Evolutionary conservation across 2,888 invertebrate species (phyloP).

Genomic region (Acronicta alni): DNA sequence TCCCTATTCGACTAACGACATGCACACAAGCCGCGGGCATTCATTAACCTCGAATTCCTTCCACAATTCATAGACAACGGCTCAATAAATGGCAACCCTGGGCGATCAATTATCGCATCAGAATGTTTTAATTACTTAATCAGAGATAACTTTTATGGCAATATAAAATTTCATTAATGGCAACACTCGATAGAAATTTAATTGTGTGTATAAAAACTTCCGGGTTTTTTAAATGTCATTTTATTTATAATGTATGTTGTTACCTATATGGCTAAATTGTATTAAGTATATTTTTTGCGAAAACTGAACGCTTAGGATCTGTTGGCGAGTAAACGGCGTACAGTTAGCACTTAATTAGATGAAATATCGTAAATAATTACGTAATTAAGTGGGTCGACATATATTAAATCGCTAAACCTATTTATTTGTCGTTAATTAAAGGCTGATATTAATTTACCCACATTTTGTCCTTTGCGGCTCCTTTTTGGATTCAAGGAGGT

Average conservation of each 20-base stretch:
- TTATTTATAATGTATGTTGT: slow-evolving; percentile 4
- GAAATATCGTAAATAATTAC: slow-evolving; percentile 40
- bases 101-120: slow-evolving; percentile 42
- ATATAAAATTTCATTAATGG: slow-evolving; percentile 49
- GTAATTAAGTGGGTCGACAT: slow-evolving; percentile 29
- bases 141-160: slow-evolving; percentile 52
- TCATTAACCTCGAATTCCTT: slow-evolving; percentile 56
- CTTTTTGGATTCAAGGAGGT: slow-evolving; percentile 28
- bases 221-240: slow-evolving; percentile 37
- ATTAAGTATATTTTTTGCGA: slow-evolving; percentile 18
- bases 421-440: slow-evolving; percentile 50
- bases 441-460: slow-evolving; percentile 37
- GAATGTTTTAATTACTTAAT: slow-evolving; percentile 63
- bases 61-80: slow-evolving; percentile 45
- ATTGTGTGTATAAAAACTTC: slow-evolving; percentile 31
- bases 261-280: slow-evolving; percentile 10
- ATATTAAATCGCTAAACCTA: slow-evolving; percentile 30
- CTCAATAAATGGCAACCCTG: slow-evolving; percentile 51
- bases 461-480: slow-evolving; percentile 26
- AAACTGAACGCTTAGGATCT: slow-evolving; percentile 1
- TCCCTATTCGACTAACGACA: slow-evolving; percentile 45
- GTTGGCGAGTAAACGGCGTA: slow-evolving; percentile 8
- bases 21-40: slow-evolving; percentile 41
- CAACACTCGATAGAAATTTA: slow-evolving; percentile 38
- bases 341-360: slow-evolving; percentile 39